phyloP scores from a whole-genome alignment of 2,797 vertebrate genomes.

The Acropternis orthonyx region DNA sequence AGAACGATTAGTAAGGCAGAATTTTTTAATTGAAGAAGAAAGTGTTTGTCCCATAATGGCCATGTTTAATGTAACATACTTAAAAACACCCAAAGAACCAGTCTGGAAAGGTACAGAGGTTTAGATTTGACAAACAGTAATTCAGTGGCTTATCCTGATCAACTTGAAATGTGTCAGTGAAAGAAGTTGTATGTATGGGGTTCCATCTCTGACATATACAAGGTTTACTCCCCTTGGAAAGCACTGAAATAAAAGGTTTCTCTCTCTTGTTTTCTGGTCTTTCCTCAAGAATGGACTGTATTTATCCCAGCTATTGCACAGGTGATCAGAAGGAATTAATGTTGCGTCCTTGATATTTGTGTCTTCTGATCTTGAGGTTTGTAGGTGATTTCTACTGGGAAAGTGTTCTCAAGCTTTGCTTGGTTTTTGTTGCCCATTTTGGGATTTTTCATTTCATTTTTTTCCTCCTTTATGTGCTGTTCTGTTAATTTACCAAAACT shows the following conservation, averaged over 20 bases:
- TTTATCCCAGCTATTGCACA: not conserved
- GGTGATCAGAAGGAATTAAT: not conserved
- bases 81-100: rapidly evolving
- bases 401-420: not conserved
- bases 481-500: not conserved
- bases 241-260: not conserved
- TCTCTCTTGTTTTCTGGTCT: not conserved
- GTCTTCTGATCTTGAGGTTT: not conserved
- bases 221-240: not conserved
- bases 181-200: not conserved
- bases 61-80: not conserved
- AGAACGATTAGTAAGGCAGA: not conserved
- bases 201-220: not conserved
- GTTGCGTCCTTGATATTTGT: not conserved
- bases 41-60: not conserved
- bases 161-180: not conserved
- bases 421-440: not conserved
- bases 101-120: not conserved
- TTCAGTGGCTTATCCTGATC: not conserved
- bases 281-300: not conserved
- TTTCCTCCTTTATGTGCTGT: too few relatives aligned
- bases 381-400: not conserved
- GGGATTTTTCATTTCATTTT: not conserved
- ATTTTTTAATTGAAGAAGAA: not conserved
- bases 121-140: not conserved